phyloP scores from a whole-genome alignment of 2,888 invertebrate species.

The Tetanocera ferruginea region DNA sequence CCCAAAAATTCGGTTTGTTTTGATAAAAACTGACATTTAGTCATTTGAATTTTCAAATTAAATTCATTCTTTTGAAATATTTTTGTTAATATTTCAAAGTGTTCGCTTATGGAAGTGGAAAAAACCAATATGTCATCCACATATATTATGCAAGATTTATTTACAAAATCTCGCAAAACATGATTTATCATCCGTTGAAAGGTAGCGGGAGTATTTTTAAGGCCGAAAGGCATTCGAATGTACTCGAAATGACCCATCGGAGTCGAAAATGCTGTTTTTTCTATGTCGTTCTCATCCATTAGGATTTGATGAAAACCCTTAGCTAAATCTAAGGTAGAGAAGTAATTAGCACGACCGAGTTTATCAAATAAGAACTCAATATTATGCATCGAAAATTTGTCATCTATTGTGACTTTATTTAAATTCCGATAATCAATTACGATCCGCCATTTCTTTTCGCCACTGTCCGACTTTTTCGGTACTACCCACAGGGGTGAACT shows the following conservation, averaged over 20 bases:
- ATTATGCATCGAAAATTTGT: slow-evolving; percentile 26
- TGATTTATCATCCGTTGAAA: slow-evolving; percentile 21
- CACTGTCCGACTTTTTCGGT: background rate
- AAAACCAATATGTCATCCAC: slow-evolving; percentile 28
- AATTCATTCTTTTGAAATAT: slow-evolving; percentile 14
- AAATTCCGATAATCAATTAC: slow-evolving; percentile 30
- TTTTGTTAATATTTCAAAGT: slow-evolving; percentile 9
- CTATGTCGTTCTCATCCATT: slow-evolving; percentile 6
- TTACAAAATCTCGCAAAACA: slow-evolving; percentile 18
- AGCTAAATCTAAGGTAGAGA: slow-evolving; percentile 17
- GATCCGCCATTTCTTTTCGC: slow-evolving; percentile 7
- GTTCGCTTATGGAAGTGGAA: slow-evolving; percentile 11
- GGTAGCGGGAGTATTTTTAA: slow-evolving; percentile 24
- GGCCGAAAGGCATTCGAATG: slow-evolving; percentile 24
- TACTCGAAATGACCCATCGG: slow-evolving; percentile 18
- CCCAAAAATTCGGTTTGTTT: background rate
- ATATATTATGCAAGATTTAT: slow-evolving; percentile 20
- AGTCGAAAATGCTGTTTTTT: slow-evolving; percentile 28
- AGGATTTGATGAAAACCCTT: slow-evolving; percentile 28
- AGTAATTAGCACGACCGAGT: slow-evolving; percentile 22
- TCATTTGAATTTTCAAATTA: background rate
- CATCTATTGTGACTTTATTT: slow-evolving; percentile 30
- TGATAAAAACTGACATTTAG: background rate
- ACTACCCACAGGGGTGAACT: background rate
- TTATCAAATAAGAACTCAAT: slow-evolving; percentile 10